A percentile compares a stretch with the other conserved stretches of the same genome.
phyloP scores from a whole-genome alignment of 1,140 invertebrate genomes.

The Sminthurinus signatus region DNA sequence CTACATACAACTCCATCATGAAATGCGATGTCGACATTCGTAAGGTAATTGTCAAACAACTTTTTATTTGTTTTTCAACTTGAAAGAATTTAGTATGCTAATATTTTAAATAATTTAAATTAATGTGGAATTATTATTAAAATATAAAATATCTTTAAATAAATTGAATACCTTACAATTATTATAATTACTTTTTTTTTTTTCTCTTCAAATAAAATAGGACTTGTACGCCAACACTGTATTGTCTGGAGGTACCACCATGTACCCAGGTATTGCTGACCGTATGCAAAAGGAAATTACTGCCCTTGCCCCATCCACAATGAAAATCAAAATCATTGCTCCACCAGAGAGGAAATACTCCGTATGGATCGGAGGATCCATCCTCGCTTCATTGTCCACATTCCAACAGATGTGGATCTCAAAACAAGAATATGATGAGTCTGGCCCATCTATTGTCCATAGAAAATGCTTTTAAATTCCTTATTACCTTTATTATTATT shows the following conservation, averaged over 20 bases:
- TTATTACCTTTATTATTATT: not conserved
- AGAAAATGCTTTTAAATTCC: constrained; percentile 85
- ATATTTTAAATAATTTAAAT: too few species aligned
- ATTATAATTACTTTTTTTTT: constrained; percentile 52
- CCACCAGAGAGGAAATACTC: constrained; percentile 61
- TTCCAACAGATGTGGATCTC: constrained; percentile 96
- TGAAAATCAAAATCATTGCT: constrained; percentile 72
- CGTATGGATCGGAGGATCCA: constrained; percentile 80
- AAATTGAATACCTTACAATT: not conserved
- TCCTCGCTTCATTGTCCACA: constrained; percentile 75
- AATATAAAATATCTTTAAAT: too few species aligned
- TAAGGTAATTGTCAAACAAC: constrained; percentile 53
- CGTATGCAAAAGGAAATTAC: constrained; percentile 72
- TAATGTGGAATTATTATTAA: too few species aligned
- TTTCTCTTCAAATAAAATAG: too few species aligned
- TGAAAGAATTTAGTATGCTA: too few species aligned
- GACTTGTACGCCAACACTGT: constrained; percentile 91
- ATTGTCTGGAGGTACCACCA: constrained; percentile 91
- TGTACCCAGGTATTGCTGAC: constrained; percentile 86
- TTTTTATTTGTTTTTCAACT: too few species aligned
- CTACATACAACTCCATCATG: constrained; percentile 84
- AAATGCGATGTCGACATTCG: constrained; percentile 82
- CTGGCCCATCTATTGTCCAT: constrained; percentile 87
- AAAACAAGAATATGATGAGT: constrained; percentile 92
- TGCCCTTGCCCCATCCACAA: constrained; percentile 62